Base-by-base conservation (phyloP, 2,113 vertebrate genomes). In the Gobius niger region DNA sequence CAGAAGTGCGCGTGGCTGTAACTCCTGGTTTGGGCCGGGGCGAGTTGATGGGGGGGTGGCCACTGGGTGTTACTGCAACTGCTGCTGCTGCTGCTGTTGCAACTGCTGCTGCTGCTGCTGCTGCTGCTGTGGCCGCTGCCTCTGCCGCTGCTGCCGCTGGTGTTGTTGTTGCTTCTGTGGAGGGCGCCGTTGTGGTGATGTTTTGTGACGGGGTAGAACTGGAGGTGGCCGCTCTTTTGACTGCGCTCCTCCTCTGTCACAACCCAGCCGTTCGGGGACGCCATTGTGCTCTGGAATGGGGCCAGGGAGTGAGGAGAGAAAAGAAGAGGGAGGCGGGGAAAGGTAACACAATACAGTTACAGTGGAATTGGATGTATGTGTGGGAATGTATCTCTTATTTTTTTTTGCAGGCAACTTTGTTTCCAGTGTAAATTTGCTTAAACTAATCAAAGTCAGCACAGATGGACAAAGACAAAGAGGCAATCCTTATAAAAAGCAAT, bases 211-310 rank as follows among this genome's bases (percentile, higher is more conserved):
- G 83, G 82, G 50, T 85, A 89, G 66, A 89, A 85, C 73, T 87
- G 89, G 75, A 85, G 71, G 87, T 90, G 84, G 69, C 83, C 9
- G 16, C n/a, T n/a, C 7, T 19, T 87, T 68, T 86, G 86, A 66
- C 83, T 87, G 63, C 78, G 82, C 85, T 78, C 82, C 78, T 82
- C 84, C 84, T 86, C 83, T 68, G 67, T 77, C 73, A 84, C 67
- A 76, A 80, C 80, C 74, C 82, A 80, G 87, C 83, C 64, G 62
- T 68, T 73, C 60, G 78, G 74, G 52, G 87, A 60, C 67, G 86
- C 88, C 90, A 91, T 89, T 67, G 49, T 72, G 72, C 69, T 72
- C 83, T 92, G 90, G 85, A 86, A 81, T 67, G 72, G 80, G 73
- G 80, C 80, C 84, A 81, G 68, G 68, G 54, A 78, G 12, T 9